Evolutionary conservation across 1,140 invertebrate genomes (phyloP).

Genomic region (Artemia franciscana): DNA sequence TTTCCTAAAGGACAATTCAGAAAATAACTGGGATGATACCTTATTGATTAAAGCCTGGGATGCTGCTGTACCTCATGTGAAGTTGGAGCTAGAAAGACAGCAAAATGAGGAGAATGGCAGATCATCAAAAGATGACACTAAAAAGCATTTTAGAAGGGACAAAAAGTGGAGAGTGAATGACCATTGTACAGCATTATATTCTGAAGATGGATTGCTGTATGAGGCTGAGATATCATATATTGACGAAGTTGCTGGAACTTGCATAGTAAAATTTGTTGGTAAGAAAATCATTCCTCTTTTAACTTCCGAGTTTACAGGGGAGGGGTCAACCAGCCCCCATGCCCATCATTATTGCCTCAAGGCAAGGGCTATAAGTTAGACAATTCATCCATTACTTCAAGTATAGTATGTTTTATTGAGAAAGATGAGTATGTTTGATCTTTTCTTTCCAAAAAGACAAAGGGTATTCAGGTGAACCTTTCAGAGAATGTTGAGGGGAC

Average conservation of each 20-base stretch:
- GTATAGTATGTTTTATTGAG: too few species aligned
- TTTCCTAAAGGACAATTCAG: too few species aligned
- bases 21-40: neutral
- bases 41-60: neutral
- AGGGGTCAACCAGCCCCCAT: too few species aligned
- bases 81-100: neutral
- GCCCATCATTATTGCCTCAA: too few species aligned
- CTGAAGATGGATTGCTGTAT: neutral
- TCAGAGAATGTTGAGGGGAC: too few species aligned
- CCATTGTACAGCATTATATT: neutral
- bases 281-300: neutral
- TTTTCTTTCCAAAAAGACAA: too few species aligned
- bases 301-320: too few species aligned
- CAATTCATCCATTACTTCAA: too few species aligned
- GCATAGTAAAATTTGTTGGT: neutral
- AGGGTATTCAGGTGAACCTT: too few species aligned
- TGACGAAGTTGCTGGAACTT: neutral
- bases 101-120: neutral
- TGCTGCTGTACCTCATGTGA: neutral
- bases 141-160: neutral
- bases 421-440: too few species aligned
- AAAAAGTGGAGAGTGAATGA: neutral
- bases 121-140: neutral
- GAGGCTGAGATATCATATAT: neutral
- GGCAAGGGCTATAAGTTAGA: too few species aligned